Percentiles rank a stretch among this genome's conserved stretches.
Conservation (phyloP, 2,797 vertebrate species). For the Hirundo rustica region DNA sequence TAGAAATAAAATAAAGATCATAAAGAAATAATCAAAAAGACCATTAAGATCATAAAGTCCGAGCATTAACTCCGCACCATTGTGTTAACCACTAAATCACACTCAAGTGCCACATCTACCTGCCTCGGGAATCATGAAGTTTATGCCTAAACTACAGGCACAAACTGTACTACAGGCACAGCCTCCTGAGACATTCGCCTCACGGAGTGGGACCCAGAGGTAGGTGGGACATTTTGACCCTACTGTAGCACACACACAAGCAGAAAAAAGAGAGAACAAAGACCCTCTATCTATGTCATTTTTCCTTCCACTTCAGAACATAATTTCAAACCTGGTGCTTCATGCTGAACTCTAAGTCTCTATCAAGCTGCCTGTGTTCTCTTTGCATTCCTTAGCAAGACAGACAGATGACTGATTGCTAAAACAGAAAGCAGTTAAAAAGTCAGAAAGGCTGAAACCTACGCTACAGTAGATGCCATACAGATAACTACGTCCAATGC, state of each 20-base stretch:
- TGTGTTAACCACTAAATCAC: not conserved
- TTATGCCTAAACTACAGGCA: not conserved
- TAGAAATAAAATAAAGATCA: too few relatives aligned
- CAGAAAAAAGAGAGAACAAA: not conserved
- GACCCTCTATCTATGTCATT: not conserved
- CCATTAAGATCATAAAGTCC: not conserved
- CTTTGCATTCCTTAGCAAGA: not conserved
- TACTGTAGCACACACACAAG: not conserved
- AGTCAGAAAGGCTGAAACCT: conserved; percentile 43
- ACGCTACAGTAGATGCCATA: conserved; percentile 24
- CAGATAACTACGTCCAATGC: conserved; percentile 21
- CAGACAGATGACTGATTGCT: conserved; percentile 39
- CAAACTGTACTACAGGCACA: not conserved
- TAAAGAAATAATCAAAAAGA: not conserved
- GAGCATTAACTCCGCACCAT: not conserved
- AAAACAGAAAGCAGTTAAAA: conserved; percentile 52
- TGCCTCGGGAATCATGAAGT: not conserved
- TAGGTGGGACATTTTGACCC: not conserved
- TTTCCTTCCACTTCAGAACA: not conserved
- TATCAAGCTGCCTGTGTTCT: not conserved
- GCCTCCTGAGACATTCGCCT: not conserved
- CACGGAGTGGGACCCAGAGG: not conserved
- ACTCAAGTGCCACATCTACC: not conserved
- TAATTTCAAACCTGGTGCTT: not conserved
- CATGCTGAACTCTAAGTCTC: not conserved